Conservation (phyloP, 92 coral and sea anemone genomes). For the Parazoanthus darwini region DNA sequence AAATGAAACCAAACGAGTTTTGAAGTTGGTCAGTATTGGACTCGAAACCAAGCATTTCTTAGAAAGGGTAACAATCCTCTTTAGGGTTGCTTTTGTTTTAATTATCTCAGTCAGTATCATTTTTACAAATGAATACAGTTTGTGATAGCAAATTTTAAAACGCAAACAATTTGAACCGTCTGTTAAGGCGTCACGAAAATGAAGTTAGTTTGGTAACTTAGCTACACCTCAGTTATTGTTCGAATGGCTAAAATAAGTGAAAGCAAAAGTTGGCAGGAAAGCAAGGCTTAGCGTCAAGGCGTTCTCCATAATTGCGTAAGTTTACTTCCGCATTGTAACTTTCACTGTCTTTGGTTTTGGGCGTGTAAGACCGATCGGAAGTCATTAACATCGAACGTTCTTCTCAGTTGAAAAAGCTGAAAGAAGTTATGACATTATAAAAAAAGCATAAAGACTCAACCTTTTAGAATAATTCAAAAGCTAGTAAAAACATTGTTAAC, state of each 20-base stretch:
- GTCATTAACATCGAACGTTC: not conserved
- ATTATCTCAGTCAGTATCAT: too few species aligned
- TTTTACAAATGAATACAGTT: too few species aligned
- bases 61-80: not conserved
- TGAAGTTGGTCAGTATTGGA: too few species aligned
- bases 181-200: not conserved
- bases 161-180: not conserved
- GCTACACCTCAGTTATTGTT: not conserved
- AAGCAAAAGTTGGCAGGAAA: not conserved
- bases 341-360: not conserved
- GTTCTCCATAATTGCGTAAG: too few species aligned
- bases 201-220: not conserved
- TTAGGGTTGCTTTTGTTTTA: not conserved
- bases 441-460: not conserved
- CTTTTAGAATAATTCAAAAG: not conserved
- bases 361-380: slow-evolving; percentile 9
- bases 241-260: not conserved
- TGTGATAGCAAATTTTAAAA: too few species aligned
- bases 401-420: not conserved
- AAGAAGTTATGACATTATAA: not conserved
- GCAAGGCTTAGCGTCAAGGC: not conserved
- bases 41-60: not conserved
- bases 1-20: not conserved
- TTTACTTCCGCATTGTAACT: not conserved
- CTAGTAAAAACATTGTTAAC: not conserved